Conservation (phyloP, 2,113 vertebrate genomes). For the Holacanthus passer region DNA sequence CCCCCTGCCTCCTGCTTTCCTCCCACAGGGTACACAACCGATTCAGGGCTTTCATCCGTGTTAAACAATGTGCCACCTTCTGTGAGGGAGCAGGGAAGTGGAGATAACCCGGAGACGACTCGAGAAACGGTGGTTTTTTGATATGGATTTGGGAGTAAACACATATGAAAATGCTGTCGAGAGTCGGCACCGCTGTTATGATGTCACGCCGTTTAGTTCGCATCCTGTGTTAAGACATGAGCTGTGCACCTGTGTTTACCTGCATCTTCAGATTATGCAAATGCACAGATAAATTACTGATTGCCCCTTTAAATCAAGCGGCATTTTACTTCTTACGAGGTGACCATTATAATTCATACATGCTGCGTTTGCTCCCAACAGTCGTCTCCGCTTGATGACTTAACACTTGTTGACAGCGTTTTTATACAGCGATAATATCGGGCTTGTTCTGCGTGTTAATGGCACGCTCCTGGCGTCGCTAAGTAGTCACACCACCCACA, state of each 20-base stretch:
- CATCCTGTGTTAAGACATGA: neutral
- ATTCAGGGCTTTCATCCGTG: conserved; percentile 66
- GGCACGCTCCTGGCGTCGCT: conserved; percentile 26
- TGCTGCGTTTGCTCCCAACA: conserved; percentile 15
- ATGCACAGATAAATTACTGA: neutral
- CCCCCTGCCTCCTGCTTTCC: conserved; percentile 51
- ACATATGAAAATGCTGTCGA: neutral
- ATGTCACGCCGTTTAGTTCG: neutral
- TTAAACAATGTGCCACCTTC: conserved; percentile 67
- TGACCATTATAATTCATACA: conserved; percentile 39
- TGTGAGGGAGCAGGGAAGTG: conserved; percentile 41
- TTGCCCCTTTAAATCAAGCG: neutral
- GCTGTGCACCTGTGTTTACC: no score
- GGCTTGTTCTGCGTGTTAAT: conserved; percentile 33
- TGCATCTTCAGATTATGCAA: neutral
- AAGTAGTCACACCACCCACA: conserved; percentile 53
- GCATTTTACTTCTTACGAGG: neutral
- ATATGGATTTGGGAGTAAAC: conserved; percentile 14
- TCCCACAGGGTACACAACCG: conserved; percentile 48
- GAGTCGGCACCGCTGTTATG: neutral
- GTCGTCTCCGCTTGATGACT: conserved; percentile 24
- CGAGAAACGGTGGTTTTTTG: conserved; percentile 20
- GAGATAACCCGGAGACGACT: conserved; percentile 42
- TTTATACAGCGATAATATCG: conserved; percentile 41
- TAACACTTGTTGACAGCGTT: conserved; percentile 31